Evolutionary conservation across 2,113 vertebrate species (phyloP).

Genomic region (Heteronetta atricapilla): DNA sequence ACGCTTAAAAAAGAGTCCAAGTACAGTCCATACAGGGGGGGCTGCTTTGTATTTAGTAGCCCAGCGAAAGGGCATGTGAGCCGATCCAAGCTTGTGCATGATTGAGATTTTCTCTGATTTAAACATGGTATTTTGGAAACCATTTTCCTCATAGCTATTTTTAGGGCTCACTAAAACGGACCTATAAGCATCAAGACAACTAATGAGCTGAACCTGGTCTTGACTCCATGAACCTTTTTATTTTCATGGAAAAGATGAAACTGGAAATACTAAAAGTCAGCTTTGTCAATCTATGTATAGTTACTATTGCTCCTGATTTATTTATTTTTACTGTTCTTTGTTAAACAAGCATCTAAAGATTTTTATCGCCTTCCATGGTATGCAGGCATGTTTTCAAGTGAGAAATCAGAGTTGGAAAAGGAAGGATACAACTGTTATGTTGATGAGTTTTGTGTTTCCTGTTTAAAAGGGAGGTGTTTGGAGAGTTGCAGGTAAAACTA

Average conservation of each 20-base stretch:
- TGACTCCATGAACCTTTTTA: neutral
- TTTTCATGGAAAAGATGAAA: neutral
- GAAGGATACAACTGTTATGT: neutral
- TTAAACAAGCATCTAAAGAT: neutral
- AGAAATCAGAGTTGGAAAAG: neutral
- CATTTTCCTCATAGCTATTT: neutral
- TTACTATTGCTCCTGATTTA: neutral
- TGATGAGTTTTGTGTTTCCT: neutral
- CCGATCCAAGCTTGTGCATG: neutral
- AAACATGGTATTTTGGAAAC: neutral
- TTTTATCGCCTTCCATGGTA: neutral
- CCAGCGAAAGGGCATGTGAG: neutral
- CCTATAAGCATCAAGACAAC: neutral
- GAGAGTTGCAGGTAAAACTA: neutral
- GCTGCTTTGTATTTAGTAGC: neutral
- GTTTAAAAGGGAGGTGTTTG: neutral
- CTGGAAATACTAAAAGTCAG: neutral
- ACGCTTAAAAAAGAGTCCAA: neutral
- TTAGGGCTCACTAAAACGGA: neutral
- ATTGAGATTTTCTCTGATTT: neutral
- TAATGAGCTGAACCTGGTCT: neutral
- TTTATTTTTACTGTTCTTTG: neutral
- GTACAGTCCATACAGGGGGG: fast-evolving
- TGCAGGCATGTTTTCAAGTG: neutral
- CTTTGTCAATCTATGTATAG: neutral